A percentile compares a stretch with the other conserved stretches of the same genome.
These are phyloP conservation scores for Notodonta ziczac DNA, from an alignment of 2,888 invertebrate genomes.

Conservation along the genomic window DNA sequence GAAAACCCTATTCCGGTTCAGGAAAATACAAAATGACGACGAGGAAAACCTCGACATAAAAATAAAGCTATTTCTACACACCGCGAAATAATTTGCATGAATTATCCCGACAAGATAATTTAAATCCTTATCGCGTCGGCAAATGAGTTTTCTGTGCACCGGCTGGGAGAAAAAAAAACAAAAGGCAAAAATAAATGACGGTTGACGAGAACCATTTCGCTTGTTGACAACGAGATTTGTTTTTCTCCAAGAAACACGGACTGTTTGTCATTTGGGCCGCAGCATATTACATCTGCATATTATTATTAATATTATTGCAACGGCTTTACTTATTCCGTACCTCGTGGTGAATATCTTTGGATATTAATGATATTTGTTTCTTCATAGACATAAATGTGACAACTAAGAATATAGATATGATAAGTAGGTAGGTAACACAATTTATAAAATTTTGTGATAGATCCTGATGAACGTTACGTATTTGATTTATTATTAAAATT, in stretches of 20 bases:
- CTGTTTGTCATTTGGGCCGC: slow-evolving; percentile 61
- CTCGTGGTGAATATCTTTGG: slow-evolving; percentile 19
- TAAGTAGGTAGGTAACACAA: no score
- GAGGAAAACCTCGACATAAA: background rate
- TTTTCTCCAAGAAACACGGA: slow-evolving; percentile 53
- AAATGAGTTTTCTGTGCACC: slow-evolving; percentile 63
- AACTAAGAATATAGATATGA: no score
- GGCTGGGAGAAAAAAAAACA: slow-evolving; percentile 51
- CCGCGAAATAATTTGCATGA: slow-evolving; percentile 41
- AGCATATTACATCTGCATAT: slow-evolving; percentile 52
- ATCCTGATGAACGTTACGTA: no score
- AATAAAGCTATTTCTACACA: background rate
- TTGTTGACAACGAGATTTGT: slow-evolving; percentile 71
- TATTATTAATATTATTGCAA: slow-evolving; percentile 48
- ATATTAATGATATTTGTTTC: no score
- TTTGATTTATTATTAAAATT: no score
- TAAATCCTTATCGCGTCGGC: slow-evolving; percentile 56
- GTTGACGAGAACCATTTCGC: slow-evolving; percentile 56
- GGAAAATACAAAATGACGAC: background rate
- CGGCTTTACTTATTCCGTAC: slow-evolving; percentile 19
- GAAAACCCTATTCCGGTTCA: background rate
- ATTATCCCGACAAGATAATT: slow-evolving; percentile 58
- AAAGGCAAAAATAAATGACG: slow-evolving; percentile 42
- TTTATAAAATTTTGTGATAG: no score
- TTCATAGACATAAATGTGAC: no score